These are phyloP conservation scores for Antedon bifida DNA, from an alignment of 35 echinoderm and acorn worm species.

Conservation along the genomic window DNA sequence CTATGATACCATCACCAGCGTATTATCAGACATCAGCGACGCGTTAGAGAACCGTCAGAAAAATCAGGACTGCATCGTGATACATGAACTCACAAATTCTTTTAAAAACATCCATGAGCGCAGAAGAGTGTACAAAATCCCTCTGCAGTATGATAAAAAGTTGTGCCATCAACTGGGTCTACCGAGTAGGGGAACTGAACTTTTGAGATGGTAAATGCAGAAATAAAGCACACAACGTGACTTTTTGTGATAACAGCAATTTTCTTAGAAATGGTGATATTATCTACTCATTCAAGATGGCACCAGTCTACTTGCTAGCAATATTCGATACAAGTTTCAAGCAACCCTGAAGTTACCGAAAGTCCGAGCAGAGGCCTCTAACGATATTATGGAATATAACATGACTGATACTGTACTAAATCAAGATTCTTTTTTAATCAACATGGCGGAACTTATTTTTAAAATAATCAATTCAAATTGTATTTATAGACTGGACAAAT, in stretches of 20 bases:
- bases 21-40: neutral
- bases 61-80: neutral
- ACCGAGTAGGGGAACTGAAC: neutral
- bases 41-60: neutral
- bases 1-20: neutral
- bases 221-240: neutral
- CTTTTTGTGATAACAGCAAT: constrained; percentile 8
- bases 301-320: neutral
- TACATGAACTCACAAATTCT: constrained; percentile 1
- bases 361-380: neutral
- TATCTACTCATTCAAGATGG: neutral
- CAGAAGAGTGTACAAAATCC: neutral
- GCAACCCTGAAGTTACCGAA: neutral
- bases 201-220: neutral
- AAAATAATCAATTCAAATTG: neutral
- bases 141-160: neutral
- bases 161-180: neutral
- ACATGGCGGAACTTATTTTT: neutral
- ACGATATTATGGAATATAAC: neutral
- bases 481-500: no score
- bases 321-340: neutral
- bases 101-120: neutral
- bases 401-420: no score
- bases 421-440: no score
- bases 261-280: neutral